Evolutionary conservation across 2,888 invertebrate genomes (phyloP), one percentile per base, ranked within the genome.

Genomic region (Oscheius onirici): DNA sequence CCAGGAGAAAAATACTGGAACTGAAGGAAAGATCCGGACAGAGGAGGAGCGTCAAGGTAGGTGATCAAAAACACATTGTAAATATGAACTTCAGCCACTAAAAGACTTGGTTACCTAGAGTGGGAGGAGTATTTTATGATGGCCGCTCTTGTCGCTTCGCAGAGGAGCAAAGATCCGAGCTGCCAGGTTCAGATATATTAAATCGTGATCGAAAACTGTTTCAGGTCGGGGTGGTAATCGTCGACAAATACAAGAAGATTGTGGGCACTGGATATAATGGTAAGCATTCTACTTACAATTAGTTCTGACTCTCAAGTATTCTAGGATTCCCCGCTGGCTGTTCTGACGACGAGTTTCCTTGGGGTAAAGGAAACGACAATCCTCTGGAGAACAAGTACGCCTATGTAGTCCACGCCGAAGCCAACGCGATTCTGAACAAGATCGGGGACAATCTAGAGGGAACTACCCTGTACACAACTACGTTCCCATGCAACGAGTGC

Each of bases 401-500:
- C 17, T 80, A 77, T 51, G 97, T 97, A 0, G 96, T 96, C 78
- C 97, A 99, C 89, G 97, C 97, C 2, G 97, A 99, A 90, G 91
- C 95, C 89, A 99, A 99, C 90, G 97, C 97, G 0, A 93, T 99
- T 77, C 86, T 97, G 20, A 97, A 97, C 88, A 94, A 93, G 88
- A 0, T 90, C 91, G 43, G 54, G n/a, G 90, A 91, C 0, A 92
- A 93, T 89, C 40, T 70, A 5, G 22, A 71, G 81, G 91, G 92
- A 77, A 94, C 95, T 85, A 91, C 91, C 0, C 92, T 97, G 0
- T 97, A 95, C 87, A 94, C 95, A 0, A 93, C 92, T 0, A 89
- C 95, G 20, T 97, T 97, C 88, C 97, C 97, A 0, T 97, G 97
- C 88, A 96, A 97, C 87, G 96, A 97, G 89, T 99, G 97, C 90